Percentiles rank a stretch among this genome's conserved stretches.
phyloP scores from a whole-genome alignment of 2,888 invertebrate species.

The Drosophila melanocephala region DNA sequence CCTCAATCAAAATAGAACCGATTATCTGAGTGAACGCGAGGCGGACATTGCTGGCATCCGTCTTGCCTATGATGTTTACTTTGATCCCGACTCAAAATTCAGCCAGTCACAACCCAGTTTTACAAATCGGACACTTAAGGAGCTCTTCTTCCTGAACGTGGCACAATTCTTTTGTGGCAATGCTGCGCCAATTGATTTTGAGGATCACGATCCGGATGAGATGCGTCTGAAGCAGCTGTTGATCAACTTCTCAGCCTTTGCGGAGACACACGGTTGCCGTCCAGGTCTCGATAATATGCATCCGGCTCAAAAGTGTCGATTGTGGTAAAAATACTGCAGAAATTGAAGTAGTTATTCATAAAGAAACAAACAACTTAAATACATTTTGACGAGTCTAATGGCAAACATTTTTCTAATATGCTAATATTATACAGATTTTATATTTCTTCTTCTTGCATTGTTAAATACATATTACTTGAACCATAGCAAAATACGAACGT shows the following conservation, averaged over 20 bases:
- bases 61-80: slow-evolving; percentile 68
- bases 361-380: background rate
- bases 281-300: slow-evolving; percentile 66
- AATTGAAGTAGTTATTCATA: background rate
- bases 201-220: slow-evolving; percentile 76
- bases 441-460: background rate
- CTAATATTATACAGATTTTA: background rate
- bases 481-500: background rate
- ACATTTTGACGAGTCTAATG: background rate
- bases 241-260: slow-evolving; percentile 71
- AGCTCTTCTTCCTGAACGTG: slow-evolving; percentile 76
- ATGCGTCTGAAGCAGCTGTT: slow-evolving; percentile 70
- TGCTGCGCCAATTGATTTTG: slow-evolving; percentile 17
- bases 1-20: slow-evolving; percentile 51
- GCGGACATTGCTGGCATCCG: slow-evolving; percentile 79
- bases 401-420: background rate
- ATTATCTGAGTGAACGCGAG: slow-evolving; percentile 70
- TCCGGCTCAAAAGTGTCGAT: slow-evolving; percentile 65
- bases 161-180: slow-evolving; percentile 83
- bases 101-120: slow-evolving; percentile 36
- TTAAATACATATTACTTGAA: background rate
- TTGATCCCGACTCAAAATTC: slow-evolving; percentile 34
- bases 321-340: slow-evolving; percentile 60
- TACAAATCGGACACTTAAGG: slow-evolving; percentile 37
- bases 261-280: slow-evolving; percentile 61